Percentiles rank a stretch among this genome's conserved stretches.
Evolutionary conservation across 2,797 vertebrate species (phyloP).

Genomic region (Anguilla megastoma): DNA sequence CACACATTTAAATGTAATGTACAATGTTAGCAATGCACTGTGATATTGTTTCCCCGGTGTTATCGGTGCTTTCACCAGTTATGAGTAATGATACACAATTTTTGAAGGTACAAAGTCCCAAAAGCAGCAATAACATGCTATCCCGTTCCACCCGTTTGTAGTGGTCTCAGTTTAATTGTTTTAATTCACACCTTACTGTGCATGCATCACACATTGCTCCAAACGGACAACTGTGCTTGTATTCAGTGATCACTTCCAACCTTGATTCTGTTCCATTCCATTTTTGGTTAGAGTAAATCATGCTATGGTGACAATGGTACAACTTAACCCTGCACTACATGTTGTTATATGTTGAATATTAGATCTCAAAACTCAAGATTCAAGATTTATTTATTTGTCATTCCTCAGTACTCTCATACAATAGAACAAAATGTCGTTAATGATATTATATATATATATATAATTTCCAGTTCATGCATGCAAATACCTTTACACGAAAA

Average conservation of each 20-base stretch:
- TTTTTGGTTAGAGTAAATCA: not conserved
- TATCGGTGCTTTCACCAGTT: not conserved
- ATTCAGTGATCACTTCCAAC: not conserved
- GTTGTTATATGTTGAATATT: not conserved
- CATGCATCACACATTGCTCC: not conserved
- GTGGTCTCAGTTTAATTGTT: not conserved
- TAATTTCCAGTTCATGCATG: not conserved
- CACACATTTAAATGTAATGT: not conserved
- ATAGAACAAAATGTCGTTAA: no score
- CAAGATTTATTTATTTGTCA: no score
- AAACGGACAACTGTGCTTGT: not conserved
- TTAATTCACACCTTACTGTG: not conserved
- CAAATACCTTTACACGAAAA: not conserved
- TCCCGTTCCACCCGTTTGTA: not conserved
- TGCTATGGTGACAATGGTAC: not conserved
- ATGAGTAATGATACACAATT: not conserved
- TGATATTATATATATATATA: no score
- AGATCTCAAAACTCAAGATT: not conserved
- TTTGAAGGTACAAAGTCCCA: not conserved
- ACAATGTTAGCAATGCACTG: not conserved
- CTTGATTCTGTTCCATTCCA: not conserved
- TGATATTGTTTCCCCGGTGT: not conserved
- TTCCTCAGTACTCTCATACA: no score
- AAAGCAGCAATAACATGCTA: not conserved
- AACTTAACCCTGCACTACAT: not conserved